phyloP scores from a whole-genome alignment of 2,797 vertebrate genomes.

The Karalla daura region DNA sequence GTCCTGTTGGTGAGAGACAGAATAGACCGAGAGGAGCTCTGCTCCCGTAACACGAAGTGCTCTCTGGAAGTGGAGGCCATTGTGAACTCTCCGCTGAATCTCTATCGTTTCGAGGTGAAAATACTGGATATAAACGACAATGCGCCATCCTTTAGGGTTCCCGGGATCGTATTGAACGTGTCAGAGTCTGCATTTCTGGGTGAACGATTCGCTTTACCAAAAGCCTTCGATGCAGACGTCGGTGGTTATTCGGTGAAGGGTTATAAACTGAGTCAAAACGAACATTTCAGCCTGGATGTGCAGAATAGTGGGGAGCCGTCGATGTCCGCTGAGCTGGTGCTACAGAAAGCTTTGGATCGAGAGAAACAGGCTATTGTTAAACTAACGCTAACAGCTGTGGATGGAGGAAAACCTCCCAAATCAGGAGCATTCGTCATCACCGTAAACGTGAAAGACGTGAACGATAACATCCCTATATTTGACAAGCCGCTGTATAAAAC shows the following conservation, averaged over 20 bases:
- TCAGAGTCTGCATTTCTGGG: slow-evolving; percentile 86
- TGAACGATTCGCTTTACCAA: slow-evolving; percentile 86
- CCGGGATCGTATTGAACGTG: slow-evolving; percentile 84
- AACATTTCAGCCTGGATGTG: slow-evolving; percentile 88
- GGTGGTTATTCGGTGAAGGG: slow-evolving; percentile 86
- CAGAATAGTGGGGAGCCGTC: slow-evolving; percentile 85
- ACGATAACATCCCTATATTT: slow-evolving; percentile 79
- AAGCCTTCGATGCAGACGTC: slow-evolving; percentile 88
- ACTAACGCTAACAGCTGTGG: slow-evolving; percentile 87
- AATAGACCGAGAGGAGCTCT: slow-evolving; percentile 90
- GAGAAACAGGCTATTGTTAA: slow-evolving; percentile 86
- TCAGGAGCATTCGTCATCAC: slow-evolving; percentile 86
- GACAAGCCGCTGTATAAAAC: slow-evolving; percentile 75
- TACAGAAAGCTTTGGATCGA: slow-evolving; percentile 89
- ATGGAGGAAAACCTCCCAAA: slow-evolving; percentile 88
- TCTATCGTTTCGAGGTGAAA: slow-evolving; percentile 88
- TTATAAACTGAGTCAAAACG: slow-evolving; percentile 89
- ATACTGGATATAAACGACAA: slow-evolving; percentile 92
- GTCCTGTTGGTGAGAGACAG: slow-evolving; percentile 87
- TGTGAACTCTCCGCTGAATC: slow-evolving; percentile 88
- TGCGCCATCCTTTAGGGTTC: slow-evolving; percentile 83
- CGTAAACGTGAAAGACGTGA: slow-evolving; percentile 88
- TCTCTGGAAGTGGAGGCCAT: slow-evolving; percentile 89
- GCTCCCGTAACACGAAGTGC: slow-evolving; percentile 84
- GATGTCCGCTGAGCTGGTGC: slow-evolving; percentile 87